A percentile compares a stretch with the other conserved stretches of the same genome.
phyloP scores from a whole-genome alignment of 1,140 invertebrate species.

The Neelides sp. region DNA sequence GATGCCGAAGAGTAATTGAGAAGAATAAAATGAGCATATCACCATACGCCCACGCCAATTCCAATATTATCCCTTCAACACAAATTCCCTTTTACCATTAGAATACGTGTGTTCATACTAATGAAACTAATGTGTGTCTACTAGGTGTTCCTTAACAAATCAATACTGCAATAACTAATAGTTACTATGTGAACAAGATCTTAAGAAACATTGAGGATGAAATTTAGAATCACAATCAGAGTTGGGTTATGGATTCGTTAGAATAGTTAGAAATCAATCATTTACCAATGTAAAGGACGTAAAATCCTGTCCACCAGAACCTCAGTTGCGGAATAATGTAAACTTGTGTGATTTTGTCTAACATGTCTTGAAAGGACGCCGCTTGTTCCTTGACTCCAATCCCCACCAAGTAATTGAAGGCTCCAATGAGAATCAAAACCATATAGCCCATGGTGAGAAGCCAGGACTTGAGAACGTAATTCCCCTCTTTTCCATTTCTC shows the following conservation, averaged over 20 bases:
- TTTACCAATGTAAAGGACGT: constrained; percentile 6
- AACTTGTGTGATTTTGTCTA: constrained; percentile 9
- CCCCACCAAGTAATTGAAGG: constrained; percentile 9
- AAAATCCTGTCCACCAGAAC: constrained; percentile 6
- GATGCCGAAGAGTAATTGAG: background rate
- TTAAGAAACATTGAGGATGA: too few relatives aligned
- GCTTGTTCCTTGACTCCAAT: constrained; percentile 1
- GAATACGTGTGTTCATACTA: background rate
- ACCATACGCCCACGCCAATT: constrained; percentile 15
- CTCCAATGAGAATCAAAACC: constrained; percentile 5
- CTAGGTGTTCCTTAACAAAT: too few relatives aligned
- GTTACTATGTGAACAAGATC: too few relatives aligned
- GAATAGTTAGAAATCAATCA: too few relatives aligned
- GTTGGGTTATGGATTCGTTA: too few relatives aligned
- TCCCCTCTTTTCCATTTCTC: too few relatives aligned
- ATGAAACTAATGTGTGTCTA: too few relatives aligned
- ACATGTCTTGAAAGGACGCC: background rate
- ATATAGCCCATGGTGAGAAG: background rate
- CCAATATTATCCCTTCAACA: constrained; percentile 10
- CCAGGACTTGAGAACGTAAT: background rate
- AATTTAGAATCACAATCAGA: too few relatives aligned
- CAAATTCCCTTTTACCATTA: background rate
- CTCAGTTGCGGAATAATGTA: constrained; percentile 9
- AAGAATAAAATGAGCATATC: constrained; percentile 18
- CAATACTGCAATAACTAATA: too few relatives aligned